Evolutionary conservation across 2,113 vertebrate genomes (phyloP), one percentile per base, ranked within the genome.

Genomic region (Syrrhaptes paradoxus): DNA sequence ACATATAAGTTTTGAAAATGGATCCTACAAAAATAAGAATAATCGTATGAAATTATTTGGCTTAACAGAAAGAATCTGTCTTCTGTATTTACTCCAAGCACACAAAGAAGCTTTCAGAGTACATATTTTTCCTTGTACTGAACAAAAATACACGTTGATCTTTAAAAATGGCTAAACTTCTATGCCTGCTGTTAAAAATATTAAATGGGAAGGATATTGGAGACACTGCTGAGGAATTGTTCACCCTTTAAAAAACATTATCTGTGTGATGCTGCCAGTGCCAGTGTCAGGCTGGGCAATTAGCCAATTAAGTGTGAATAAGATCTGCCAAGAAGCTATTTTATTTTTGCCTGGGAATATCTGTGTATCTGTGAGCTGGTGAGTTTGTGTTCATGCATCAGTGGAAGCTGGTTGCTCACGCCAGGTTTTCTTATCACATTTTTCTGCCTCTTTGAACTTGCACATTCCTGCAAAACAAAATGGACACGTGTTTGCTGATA

Each of bases 391-490:
- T 91, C 91, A 85, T 20, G 85, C 94, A 94, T 81, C 91, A 61
- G 36, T 55, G 74, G 57, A 85, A 93, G 75, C 74, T 57, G 43
- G 71, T 59, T 90, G 83, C 31, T 83, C 67, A 17, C 58, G 89
- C 92, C 95, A 95, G 43, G 63, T 88, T 90, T 87, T 71, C 95
- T 96, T 95, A 95, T 89, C 74, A 38, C 67, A 73, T 67, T 96
- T 81, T 80, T 93, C 74, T 92, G 86, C 86, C 84, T 95, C 80
- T 93, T 79, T 90, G 85, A 97, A 76, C 81, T 59, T 58, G 63
- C 43, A 85, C 83, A 62, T 91, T 94, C 55, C 85, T 77, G 41
- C 79, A 61, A 75, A 45, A 89, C 65, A 62, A 75, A 93, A 94
- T 11, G 76, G 96, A 92, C 95, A 92, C 6, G 6, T 70, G 92